Evolutionary conservation across 1,140 invertebrate genomes (phyloP).

Genomic region (Neodiprion fabricii): DNA sequence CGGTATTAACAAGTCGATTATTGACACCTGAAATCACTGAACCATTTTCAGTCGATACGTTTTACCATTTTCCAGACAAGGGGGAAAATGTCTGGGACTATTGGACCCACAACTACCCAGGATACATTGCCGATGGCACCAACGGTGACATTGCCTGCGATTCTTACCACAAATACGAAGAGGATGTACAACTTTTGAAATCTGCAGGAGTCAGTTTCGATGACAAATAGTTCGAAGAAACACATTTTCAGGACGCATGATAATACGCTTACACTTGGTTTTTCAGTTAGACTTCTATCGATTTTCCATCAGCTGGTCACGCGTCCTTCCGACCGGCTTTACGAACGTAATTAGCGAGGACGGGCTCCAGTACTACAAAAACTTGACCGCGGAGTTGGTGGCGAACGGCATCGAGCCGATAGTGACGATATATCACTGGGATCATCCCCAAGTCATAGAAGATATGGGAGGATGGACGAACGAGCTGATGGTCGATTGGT

Average conservation of each 20-base stretch:
- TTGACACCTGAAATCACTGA: no score
- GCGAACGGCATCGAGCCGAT: slow-evolving; percentile 60
- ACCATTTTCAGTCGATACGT: no score
- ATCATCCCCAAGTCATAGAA: not conserved
- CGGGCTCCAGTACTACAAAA: slow-evolving; percentile 55
- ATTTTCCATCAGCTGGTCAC: slow-evolving; percentile 69
- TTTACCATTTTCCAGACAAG: slow-evolving; percentile 38
- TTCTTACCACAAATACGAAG: slow-evolving; percentile 66
- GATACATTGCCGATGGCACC: slow-evolving; percentile 59
- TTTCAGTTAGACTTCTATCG: slow-evolving; percentile 51
- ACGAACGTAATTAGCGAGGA: slow-evolving; percentile 27
- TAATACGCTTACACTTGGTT: not conserved
- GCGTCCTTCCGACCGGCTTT: slow-evolving; percentile 65
- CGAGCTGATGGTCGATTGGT: slow-evolving; percentile 42
- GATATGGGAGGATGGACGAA: not conserved
- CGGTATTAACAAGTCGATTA: slow-evolving; percentile 29
- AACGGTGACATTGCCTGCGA: slow-evolving; percentile 67
- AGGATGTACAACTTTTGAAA: slow-evolving; percentile 63
- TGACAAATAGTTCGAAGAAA: not conserved
- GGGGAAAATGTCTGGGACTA: slow-evolving; percentile 68
- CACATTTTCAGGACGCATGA: slow-evolving; percentile 29
- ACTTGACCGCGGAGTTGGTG: slow-evolving; percentile 55
- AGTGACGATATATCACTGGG: not conserved
- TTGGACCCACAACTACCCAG: slow-evolving; percentile 61
- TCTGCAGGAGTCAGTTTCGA: slow-evolving; percentile 59